Evolutionary conservation across 2,797 vertebrate genomes (phyloP).

Genomic region (Taenioides sp.): DNA sequence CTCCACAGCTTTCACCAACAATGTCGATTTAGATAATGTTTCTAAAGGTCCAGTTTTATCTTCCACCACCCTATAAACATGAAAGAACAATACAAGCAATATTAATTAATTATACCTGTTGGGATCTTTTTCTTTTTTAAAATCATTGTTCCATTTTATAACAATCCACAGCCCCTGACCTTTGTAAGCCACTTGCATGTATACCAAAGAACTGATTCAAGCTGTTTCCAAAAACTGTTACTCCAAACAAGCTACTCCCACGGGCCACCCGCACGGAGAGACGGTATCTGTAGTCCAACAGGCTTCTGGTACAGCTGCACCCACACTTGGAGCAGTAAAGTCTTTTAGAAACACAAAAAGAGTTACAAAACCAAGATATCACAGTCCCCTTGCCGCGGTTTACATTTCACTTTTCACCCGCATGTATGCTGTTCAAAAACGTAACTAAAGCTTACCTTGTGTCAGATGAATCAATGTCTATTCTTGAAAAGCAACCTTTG

Average conservation of each 20-base stretch:
- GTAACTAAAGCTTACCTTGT: conserved; percentile 46
- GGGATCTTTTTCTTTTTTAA: too few relatives aligned
- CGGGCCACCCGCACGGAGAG: conserved; percentile 83
- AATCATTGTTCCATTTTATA: neutral
- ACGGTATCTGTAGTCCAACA: conserved; percentile 84
- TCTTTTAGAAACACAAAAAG: conserved; percentile 57
- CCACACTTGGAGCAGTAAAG: conserved; percentile 85
- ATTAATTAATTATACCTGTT: neutral
- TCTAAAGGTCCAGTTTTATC: conserved; percentile 60
- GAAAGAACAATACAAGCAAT: neutral
- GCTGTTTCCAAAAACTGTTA: conserved; percentile 90
- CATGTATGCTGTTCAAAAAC: neutral
- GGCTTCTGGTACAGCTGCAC: conserved; percentile 70
- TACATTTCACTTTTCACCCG: neutral
- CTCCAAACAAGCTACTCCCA: conserved; percentile 75
- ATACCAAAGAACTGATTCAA: conserved; percentile 89
- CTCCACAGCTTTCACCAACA: conserved; percentile 83
- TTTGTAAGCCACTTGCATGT: conserved; percentile 81
- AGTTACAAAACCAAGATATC: neutral
- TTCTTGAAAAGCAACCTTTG: conserved; percentile 67
- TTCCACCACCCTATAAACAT: conserved; percentile 59
- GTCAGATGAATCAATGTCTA: conserved; percentile 46
- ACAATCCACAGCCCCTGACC: conserved; percentile 69
- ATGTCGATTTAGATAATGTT: conserved; percentile 52
- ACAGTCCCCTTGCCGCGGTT: neutral